These are phyloP conservation scores for Tokudaia muenninki DNA, from an alignment of 2,797 vertebrate genomes.

Conservation along the genomic window DNA sequence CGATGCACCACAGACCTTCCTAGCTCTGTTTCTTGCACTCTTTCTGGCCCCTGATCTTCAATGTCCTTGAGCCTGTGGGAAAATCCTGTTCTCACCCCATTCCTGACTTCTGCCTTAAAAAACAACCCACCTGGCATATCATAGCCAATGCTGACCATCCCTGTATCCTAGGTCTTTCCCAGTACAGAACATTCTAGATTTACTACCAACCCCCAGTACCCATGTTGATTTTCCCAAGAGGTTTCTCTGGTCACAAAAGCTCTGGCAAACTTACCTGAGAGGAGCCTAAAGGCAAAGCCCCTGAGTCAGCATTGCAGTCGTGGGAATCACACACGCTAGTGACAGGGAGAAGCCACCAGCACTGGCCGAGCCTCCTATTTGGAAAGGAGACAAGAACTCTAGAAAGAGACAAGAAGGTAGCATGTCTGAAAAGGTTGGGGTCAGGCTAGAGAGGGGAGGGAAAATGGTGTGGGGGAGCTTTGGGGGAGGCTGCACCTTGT, in stretches of 20 bases:
- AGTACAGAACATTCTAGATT: constrained; percentile 1
- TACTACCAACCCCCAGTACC: not conserved
- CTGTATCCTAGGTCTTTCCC: not conserved
- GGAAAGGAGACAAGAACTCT: not conserved
- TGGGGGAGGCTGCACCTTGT: not conserved
- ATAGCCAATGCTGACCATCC: not conserved
- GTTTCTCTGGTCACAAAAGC: constrained; percentile 1
- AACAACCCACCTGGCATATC: not conserved
- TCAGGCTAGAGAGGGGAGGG: not conserved
- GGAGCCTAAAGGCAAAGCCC: not conserved
- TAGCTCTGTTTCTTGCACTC: too few species aligned
- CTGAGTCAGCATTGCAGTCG: not conserved
- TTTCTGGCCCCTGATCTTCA: too few species aligned
- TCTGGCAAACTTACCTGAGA: not conserved
- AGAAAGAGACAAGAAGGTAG: not conserved
- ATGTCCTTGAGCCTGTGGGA: not conserved
- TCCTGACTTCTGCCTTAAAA: not conserved
- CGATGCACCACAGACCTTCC: rapidly evolving
- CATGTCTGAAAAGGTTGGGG: not conserved
- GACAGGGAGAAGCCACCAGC: not conserved
- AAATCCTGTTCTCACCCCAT: not conserved
- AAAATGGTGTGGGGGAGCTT: not conserved
- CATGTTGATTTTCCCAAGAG: not conserved
- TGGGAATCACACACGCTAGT: too few species aligned
- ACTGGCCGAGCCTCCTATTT: not conserved